These are phyloP conservation scores for Campaea margaritaria DNA, from an alignment of 2,888 invertebrate genomes.

Conservation along the genomic window DNA sequence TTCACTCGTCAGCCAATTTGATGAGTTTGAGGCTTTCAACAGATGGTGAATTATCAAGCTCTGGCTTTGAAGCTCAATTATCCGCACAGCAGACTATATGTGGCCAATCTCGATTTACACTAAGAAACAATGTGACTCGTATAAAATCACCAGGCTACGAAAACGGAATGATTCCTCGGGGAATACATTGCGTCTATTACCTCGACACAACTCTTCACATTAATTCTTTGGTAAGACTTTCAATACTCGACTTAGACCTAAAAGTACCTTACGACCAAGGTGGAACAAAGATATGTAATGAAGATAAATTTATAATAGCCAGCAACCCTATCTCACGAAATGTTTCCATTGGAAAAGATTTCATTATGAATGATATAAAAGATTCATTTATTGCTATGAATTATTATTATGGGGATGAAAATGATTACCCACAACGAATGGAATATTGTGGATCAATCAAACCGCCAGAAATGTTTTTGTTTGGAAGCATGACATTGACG, in stretches of 20 bases:
- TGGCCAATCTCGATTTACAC: constrained; percentile 54
- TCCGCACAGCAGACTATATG: constrained; percentile 74
- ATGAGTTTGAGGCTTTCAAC: constrained; percentile 88
- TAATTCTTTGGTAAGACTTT: constrained; percentile 54
- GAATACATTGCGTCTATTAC: constrained; percentile 67
- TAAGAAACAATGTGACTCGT: constrained; percentile 48
- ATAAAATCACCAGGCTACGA: constrained; percentile 69
- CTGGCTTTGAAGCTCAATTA: constrained; percentile 87
- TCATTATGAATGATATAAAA: constrained; percentile 51
- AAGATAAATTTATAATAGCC: constrained; percentile 67
- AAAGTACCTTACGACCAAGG: constrained; percentile 40
- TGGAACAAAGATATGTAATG: constrained; percentile 56
- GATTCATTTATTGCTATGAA: constrained; percentile 53
- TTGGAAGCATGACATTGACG: constrained; percentile 56
- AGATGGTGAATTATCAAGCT: constrained; percentile 84
- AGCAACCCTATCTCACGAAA: constrained; percentile 50
- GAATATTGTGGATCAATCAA: constrained; percentile 50
- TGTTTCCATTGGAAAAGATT: constrained; percentile 61
- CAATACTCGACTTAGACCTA: constrained; percentile 63
- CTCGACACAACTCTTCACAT: constrained; percentile 45
- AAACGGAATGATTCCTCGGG: constrained; percentile 60
- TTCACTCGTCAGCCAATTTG: constrained; percentile 86
- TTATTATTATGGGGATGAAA: constrained; percentile 45
- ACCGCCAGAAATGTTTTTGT: constrained; percentile 5
- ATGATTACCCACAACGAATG: constrained; percentile 45